Evolutionary conservation across 2,888 invertebrate species (phyloP).

Genomic region (Cantharis nigra): DNA sequence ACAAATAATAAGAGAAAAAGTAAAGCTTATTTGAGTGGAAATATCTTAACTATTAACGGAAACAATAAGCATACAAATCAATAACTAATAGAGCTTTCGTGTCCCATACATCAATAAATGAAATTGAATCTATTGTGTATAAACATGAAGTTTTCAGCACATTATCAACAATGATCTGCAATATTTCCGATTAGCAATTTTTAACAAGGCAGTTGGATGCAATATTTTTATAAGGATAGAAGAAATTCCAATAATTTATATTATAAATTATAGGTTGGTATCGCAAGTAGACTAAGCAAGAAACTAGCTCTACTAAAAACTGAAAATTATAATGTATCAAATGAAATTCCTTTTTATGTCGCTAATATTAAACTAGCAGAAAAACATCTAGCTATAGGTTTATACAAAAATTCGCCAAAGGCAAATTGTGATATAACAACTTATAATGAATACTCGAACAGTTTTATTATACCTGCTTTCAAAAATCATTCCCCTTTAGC

Average conservation of each 20-base stretch:
- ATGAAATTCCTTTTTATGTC: neutral
- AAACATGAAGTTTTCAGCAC: neutral
- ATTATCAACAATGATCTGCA: slow-evolving; percentile 4
- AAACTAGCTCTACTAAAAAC: neutral
- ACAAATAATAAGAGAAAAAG: neutral
- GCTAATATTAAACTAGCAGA: neutral
- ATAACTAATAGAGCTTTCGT: neutral
- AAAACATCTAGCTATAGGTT: neutral
- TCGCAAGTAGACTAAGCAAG: neutral
- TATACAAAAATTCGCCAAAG: neutral
- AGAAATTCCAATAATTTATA: slow-evolving; percentile 1
- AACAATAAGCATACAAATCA: neutral
- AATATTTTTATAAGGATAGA: neutral
- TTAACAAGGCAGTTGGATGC: neutral
- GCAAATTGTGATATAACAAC: neutral
- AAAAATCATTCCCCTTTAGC: neutral
- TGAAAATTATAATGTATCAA: slow-evolving; percentile 1
- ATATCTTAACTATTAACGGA: neutral
- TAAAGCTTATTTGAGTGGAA: neutral
- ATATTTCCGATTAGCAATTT: neutral
- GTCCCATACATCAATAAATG: neutral
- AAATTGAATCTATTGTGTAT: neutral
- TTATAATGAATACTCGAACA: neutral
- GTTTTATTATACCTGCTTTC: neutral
- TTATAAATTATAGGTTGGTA: neutral